phyloP scores from a whole-genome alignment of 2,797 vertebrate genomes.

The Ctenosaura bakeri region DNA sequence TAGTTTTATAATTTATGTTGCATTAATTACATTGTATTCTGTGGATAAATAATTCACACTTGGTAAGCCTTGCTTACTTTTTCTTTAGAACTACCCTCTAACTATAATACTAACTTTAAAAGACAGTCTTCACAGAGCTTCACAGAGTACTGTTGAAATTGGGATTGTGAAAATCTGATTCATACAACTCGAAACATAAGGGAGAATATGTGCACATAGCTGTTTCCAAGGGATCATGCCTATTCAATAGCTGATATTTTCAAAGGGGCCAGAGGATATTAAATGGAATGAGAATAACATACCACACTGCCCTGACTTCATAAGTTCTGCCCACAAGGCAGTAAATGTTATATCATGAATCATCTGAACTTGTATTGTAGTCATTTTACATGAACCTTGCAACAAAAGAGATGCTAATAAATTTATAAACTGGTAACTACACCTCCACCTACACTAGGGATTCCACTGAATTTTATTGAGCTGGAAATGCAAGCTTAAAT shows the following conservation, averaged over 20 bases:
- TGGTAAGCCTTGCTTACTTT: not conserved
- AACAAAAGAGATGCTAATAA: not conserved
- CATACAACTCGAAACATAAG: not conserved
- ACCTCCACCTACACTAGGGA: not conserved
- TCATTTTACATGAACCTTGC: not conserved
- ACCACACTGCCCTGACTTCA: not conserved
- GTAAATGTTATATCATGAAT: not conserved
- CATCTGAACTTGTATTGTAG: not conserved
- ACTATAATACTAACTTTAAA: constrained; percentile 20
- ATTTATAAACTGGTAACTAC: not conserved
- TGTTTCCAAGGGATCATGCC: not conserved
- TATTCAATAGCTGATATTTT: not conserved
- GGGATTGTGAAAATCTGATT: not conserved
- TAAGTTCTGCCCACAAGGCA: not conserved
- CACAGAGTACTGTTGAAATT: not conserved
- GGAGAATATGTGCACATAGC: not conserved
- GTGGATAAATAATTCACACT: constrained; percentile 37
- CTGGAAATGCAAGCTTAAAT: not conserved
- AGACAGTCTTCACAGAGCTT: not conserved
- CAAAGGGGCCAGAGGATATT: not conserved
- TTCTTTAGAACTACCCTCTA: not conserved
- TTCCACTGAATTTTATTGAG: not conserved
- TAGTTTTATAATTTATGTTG: constrained; percentile 38
- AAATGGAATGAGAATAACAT: not conserved
- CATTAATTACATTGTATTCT: constrained; percentile 42